These are phyloP conservation scores for Melanogrammus aeglefinus DNA, from an alignment of 2,797 vertebrate genomes.

Conservation along the genomic window DNA sequence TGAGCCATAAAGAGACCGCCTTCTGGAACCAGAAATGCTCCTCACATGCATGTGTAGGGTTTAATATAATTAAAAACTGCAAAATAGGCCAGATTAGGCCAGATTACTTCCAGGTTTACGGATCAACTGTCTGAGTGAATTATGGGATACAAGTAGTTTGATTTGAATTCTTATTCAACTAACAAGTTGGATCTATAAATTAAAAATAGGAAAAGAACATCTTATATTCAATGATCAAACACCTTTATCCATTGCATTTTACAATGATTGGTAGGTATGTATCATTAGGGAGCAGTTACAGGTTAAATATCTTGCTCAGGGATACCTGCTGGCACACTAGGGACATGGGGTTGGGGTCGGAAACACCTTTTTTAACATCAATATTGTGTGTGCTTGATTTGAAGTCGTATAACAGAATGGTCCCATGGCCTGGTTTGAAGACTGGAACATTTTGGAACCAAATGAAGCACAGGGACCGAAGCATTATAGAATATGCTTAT, in stretches of 20 bases:
- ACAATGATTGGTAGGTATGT: neutral
- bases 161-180: neutral
- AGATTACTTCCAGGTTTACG: neutral
- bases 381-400: neutral
- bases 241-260: neutral
- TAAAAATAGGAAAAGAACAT: neutral
- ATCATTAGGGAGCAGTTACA: neutral
- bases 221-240: neutral
- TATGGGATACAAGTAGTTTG: neutral
- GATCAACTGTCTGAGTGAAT: neutral
- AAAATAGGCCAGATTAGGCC: neutral
- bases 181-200: neutral
- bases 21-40: neutral
- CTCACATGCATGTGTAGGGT: neutral
- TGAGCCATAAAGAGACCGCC: neutral
- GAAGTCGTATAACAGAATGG: neutral
- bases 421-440: neutral
- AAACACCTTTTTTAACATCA: no score
- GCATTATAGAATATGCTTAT: neutral
- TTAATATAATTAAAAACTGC: neutral
- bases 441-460: neutral
- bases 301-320: neutral
- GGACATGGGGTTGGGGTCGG: no score
- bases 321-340: neutral
- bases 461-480: neutral